Evolutionary conservation across 2,113 vertebrate species (phyloP).

Genomic region (Oncorhynchus clarkii): DNA sequence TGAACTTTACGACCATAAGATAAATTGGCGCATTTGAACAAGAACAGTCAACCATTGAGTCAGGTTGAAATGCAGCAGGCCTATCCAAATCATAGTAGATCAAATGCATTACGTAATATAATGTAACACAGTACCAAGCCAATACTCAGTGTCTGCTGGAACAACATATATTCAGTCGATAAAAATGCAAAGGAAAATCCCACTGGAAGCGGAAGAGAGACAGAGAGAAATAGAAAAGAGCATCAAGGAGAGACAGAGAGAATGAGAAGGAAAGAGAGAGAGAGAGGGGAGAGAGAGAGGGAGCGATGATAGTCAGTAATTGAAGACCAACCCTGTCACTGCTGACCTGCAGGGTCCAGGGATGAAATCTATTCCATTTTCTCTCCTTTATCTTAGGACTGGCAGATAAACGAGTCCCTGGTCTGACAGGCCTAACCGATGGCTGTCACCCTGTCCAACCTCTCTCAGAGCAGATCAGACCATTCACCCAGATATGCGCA

Average conservation of each 20-base stretch:
- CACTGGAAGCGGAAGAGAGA: background rate
- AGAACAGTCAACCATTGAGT: background rate
- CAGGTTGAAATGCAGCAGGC: background rate
- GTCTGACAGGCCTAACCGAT: slow-evolving; percentile 84
- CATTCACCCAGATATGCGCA: too few species aligned
- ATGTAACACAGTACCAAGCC: background rate
- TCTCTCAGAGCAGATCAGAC: slow-evolving; percentile 20
- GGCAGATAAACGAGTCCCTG: slow-evolving; percentile 81
- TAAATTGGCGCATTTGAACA: slow-evolving; percentile 34
- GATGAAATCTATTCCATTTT: slow-evolving; percentile 83
- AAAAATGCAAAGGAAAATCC: too few species aligned
- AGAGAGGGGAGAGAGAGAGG: slow-evolving; percentile 60
- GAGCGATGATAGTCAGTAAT: slow-evolving; percentile 78
- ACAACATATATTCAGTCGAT: too few species aligned
- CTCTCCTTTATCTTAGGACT: slow-evolving; percentile 72
- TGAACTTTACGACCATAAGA: slow-evolving; percentile 58
- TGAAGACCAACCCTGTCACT: slow-evolving; percentile 80
- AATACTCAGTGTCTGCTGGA: slow-evolving; percentile 16
- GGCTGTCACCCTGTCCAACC: slow-evolving; percentile 82
- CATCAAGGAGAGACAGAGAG: slow-evolving; percentile 34
- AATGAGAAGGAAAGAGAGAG: slow-evolving; percentile 17
- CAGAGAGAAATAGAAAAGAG: slow-evolving; percentile 32
- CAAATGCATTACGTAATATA: background rate
- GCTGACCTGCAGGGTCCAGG: slow-evolving; percentile 75
- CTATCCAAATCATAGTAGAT: background rate